A percentile compares a stretch with the other conserved stretches of the same genome.
phyloP scores from a whole-genome alignment of 2,113 vertebrate genomes.

The Mesocricetus auratus region DNA sequence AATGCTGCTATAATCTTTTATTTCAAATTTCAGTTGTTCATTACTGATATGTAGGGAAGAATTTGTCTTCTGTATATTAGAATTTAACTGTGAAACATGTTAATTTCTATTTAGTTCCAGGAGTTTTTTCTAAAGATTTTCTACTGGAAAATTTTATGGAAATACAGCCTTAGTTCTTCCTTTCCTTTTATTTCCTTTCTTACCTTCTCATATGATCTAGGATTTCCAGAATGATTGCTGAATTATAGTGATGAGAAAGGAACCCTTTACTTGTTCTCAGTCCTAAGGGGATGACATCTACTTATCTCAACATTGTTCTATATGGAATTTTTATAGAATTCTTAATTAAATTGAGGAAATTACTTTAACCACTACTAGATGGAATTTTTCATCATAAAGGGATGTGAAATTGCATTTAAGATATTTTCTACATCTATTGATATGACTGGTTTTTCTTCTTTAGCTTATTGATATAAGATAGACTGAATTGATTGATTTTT shows the following conservation, averaged over 20 bases:
- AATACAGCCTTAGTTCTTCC: not conserved
- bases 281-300: not conserved
- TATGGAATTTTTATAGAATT: not conserved
- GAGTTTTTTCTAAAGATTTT: not conserved
- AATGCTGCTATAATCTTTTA: not conserved
- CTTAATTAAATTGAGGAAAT: conserved; percentile 15
- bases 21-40: conserved; percentile 28
- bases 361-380: not conserved
- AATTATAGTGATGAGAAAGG: not conserved
- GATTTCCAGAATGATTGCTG: not conserved
- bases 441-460: conserved; percentile 55
- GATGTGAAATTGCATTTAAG: not conserved
- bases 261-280: not conserved
- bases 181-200: conserved; percentile 16
- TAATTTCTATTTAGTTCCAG: conserved; percentile 44
- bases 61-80: conserved; percentile 8
- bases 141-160: conserved; percentile 21
- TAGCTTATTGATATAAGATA: not conserved
- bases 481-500: conserved; percentile 37
- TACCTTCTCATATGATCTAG: not conserved
- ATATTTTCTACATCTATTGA: conserved; percentile 27
- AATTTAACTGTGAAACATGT: not conserved
- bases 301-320: not conserved
- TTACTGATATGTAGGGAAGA: conserved; percentile 12
- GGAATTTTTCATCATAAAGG: not conserved